Evolutionary conservation across 2,888 invertebrate genomes (phyloP).

Genomic region (Aelia acuminata): DNA sequence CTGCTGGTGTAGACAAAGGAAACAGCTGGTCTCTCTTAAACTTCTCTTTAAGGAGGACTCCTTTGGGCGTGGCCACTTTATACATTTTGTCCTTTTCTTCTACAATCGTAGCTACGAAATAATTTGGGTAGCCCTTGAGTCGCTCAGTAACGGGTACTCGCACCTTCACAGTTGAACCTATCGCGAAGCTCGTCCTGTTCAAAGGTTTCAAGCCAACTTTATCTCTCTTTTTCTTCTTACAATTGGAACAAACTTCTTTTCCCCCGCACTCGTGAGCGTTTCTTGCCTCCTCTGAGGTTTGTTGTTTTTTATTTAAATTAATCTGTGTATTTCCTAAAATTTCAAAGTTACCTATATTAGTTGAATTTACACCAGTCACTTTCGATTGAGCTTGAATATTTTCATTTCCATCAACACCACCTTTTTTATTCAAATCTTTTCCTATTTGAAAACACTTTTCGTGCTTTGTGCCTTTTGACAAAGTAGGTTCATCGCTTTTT

Average conservation of each 20-base stretch:
- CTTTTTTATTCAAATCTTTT: background rate
- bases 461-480: background rate
- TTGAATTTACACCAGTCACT: background rate
- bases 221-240: background rate
- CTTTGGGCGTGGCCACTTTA: background rate
- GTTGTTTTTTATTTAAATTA: background rate
- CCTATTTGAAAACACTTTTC: background rate
- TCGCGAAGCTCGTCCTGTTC: background rate
- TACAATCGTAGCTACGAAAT: background rate
- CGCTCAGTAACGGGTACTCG: background rate
- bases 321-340: background rate
- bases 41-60: background rate
- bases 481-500: background rate
- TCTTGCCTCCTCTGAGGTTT: background rate
- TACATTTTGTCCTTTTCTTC: constrained; percentile 2
- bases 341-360: background rate
- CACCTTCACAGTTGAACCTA: background rate
- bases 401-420: background rate
- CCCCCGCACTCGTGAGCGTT: background rate
- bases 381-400: background rate
- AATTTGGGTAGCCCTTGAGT: constrained; percentile 6
- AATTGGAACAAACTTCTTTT: background rate
- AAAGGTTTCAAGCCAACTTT: background rate
- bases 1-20: too few species aligned
- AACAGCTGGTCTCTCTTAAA: background rate